Conservation (phyloP, 64 coral and sea anemone species). For the Porites australiensis region DNA sequence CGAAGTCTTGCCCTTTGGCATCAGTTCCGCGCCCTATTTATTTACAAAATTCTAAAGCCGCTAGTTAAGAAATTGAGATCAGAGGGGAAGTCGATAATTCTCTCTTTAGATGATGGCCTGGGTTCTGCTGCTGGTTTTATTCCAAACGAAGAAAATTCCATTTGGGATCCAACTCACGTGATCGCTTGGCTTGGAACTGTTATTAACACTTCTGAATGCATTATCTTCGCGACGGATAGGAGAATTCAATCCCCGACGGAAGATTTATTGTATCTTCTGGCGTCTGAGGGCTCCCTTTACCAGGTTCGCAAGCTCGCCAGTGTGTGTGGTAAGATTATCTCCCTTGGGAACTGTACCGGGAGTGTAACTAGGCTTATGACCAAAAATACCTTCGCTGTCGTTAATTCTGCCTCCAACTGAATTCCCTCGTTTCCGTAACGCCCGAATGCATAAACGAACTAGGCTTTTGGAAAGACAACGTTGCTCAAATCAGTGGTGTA, state of each 20-base stretch:
- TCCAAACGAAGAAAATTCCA: slow-evolving; percentile 47
- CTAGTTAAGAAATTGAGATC: slow-evolving; percentile 18
- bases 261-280: too few species aligned
- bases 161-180: slow-evolving; percentile 58
- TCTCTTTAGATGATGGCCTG: background rate
- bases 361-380: slow-evolving; percentile 4
- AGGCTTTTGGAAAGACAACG: slow-evolving; percentile 27
- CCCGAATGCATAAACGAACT: background rate
- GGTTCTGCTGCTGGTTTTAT: slow-evolving; percentile 17
- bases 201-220: background rate
- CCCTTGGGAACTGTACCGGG: slow-evolving; percentile 37
- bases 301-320: too few species aligned
- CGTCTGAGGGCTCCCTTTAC: background rate
- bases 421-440: background rate
- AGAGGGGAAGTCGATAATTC: background rate
- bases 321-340: too few species aligned
- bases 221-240: background rate
- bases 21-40: slow-evolving; percentile 7
- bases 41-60: background rate
- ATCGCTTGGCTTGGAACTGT: slow-evolving; percentile 42
- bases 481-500: background rate
- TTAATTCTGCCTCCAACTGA: slow-evolving; percentile 25
- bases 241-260: background rate
- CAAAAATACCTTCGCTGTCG: background rate
- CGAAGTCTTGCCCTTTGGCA: slow-evolving; percentile 2